Conservation (phyloP, 2,113 vertebrate species). For the Oryzias woworae region DNA sequence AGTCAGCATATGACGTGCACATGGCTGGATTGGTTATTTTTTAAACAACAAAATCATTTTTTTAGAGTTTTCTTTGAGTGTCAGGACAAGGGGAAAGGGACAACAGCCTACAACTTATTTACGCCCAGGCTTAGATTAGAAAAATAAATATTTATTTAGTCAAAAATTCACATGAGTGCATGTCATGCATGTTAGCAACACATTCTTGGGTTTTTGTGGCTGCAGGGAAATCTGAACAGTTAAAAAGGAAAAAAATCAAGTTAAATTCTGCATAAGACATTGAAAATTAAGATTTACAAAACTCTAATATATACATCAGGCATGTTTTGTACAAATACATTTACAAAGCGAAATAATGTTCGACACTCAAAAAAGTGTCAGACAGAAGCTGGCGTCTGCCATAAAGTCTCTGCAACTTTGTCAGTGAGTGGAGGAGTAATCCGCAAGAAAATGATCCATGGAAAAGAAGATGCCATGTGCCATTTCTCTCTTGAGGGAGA, state of each 20-base stretch:
- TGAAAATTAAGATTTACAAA: conserved; percentile 37
- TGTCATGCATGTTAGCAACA: conserved; percentile 51
- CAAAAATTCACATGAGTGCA: conserved; percentile 39
- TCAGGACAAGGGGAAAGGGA: no score
- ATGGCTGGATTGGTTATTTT: no score
- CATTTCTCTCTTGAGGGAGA: conserved; percentile 19
- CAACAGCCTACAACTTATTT: no score
- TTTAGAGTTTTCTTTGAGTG: no score
- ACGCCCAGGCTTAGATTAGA: conserved; percentile 60
- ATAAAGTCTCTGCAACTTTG: conserved; percentile 35
- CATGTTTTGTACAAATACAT: conserved; percentile 39
- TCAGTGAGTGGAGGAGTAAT: conserved; percentile 22
- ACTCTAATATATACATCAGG: conserved; percentile 34
- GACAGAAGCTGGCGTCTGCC: conserved; percentile 15
- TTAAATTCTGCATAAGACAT: conserved; percentile 28
- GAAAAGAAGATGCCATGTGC: conserved; percentile 29
- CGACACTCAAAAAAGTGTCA: conserved; percentile 27
- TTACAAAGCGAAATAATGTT: conserved; percentile 44
- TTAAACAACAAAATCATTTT: no score
- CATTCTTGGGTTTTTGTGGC: conserved; percentile 14
- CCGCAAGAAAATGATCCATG: conserved; percentile 21
- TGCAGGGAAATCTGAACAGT: conserved; percentile 32
- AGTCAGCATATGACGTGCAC: no score
- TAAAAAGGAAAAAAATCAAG: conserved; percentile 17
- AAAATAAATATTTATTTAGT: conserved; percentile 71